Conservation (phyloP, 1,140 invertebrate genomes). For the Megathymus violae region DNA sequence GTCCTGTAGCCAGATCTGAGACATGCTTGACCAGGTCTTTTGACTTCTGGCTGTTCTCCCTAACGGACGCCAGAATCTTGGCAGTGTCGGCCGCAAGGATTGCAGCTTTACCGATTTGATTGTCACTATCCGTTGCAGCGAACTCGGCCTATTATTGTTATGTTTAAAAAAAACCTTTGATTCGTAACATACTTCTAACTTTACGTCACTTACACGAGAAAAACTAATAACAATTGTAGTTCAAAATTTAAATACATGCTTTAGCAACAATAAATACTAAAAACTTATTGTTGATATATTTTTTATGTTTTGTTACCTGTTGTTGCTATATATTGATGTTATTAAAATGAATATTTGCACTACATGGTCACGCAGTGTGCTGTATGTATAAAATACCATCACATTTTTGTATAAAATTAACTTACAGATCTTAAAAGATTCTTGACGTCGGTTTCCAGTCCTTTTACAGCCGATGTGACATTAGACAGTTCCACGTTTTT, state of each 20-base stretch:
- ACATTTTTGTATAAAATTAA: constrained; percentile 7
- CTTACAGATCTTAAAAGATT: constrained; percentile 72
- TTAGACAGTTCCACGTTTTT: constrained; percentile 59
- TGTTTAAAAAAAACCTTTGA: no score
- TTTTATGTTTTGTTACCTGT: no score
- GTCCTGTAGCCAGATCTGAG: constrained; percentile 86
- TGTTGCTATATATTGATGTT: no score
- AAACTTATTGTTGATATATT: no score
- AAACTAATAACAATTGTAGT: no score
- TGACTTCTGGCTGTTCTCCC: constrained; percentile 82
- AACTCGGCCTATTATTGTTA: constrained; percentile 72
- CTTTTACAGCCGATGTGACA: constrained; percentile 56
- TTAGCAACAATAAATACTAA: no score
- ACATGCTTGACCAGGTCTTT: constrained; percentile 87
- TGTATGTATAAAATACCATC: constrained; percentile 8
- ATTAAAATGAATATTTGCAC: no score
- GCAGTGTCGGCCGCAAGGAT: constrained; percentile 84
- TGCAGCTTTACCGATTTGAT: constrained; percentile 82
- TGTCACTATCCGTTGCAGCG: constrained; percentile 81
- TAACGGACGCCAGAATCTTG: constrained; percentile 80
- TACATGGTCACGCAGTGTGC: no score
- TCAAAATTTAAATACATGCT: no score
- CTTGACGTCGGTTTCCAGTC: constrained; percentile 62
- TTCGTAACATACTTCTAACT: no score
- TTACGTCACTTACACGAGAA: no score